Evolutionary conservation across 2,113 vertebrate genomes (phyloP), one percentile per base, ranked within the genome.

Genomic region (Elachura formosa): DNA sequence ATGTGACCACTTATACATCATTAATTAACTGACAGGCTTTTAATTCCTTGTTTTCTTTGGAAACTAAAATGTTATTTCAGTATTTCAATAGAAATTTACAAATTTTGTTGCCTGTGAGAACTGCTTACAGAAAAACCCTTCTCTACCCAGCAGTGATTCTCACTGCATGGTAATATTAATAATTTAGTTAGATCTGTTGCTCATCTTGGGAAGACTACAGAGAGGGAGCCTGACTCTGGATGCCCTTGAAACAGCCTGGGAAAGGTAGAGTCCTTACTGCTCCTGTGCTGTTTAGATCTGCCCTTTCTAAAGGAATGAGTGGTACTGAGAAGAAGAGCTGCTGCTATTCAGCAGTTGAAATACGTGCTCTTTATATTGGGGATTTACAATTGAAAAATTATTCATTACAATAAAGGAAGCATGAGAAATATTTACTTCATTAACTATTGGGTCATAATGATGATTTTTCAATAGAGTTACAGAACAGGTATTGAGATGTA

Each of bases 261-360:
- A 58, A 75, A 8, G 11, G 3, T 31, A 14, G 10, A 58, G 22
- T 49, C 24, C 34, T 41, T 43, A 11, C 7, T 71, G 59, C 40
- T 76, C 58, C 51, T 63, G 24, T 0, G 1, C 61, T 54, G 36
- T 26, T 77, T 11, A 49, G 26, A 46, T 14, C 33, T 89, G 51
- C 38, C 34, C 56, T 43, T 77, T 71, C 14, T 24, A 31, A 41
- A 87, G 29, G 28, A 49, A 25, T 36, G 33, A 54, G 36, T 22
- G 10, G 4, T 45, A 38, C 10, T 0, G 0, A 58, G 26, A 34
- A 75, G 41, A 81, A 55, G 43, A 81, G 9, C 5, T 49, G 55
- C 55, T 94, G 34, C 64, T 71, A 20, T 61, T 78, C 58, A 85
- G 24, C 22, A 18, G 0, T 20, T 28, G 22, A 69, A 81, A 66